These are phyloP conservation scores for Atopsyche davidsoni DNA, from an alignment of 1,140 invertebrate genomes.

Conservation along the genomic window DNA sequence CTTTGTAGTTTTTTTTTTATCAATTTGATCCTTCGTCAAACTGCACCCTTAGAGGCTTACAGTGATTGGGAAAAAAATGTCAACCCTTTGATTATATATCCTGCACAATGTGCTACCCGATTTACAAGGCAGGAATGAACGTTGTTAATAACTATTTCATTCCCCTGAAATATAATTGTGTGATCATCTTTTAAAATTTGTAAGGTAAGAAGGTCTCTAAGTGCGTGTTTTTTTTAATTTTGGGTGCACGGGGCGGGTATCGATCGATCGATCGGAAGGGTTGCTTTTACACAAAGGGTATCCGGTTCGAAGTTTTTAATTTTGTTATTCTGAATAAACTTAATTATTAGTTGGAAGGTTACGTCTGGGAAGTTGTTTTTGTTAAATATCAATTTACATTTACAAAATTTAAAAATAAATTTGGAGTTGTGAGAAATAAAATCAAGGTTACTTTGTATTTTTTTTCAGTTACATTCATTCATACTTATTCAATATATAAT, in stretches of 20 bases:
- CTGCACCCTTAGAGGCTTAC: constrained; percentile 10
- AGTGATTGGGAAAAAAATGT: constrained; percentile 28
- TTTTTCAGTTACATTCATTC: too few relatives aligned
- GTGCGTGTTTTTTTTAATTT: too few relatives aligned
- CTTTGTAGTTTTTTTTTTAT: constrained; percentile 23
- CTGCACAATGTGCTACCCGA: background rate
- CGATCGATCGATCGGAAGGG: constrained; percentile 29
- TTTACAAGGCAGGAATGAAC: background rate
- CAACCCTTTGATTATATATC: constrained; percentile 26
- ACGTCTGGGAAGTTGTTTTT: constrained; percentile 15
- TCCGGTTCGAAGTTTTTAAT: constrained; percentile 29
- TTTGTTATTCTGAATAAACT: constrained; percentile 22
- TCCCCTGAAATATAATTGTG: constrained; percentile 13
- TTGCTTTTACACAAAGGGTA: constrained; percentile 21
- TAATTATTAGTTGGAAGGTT: constrained; percentile 23
- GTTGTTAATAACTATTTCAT: background rate
- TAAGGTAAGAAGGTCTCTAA: too few relatives aligned
- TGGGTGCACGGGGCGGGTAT: constrained; percentile 20
- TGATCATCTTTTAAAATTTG: too few relatives aligned
- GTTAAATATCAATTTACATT: constrained; percentile 23
- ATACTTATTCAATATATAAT: too few relatives aligned
- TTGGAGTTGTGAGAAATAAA: too few relatives aligned
- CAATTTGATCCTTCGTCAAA: constrained; percentile 28
- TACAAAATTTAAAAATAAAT: too few relatives aligned
- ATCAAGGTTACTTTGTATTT: too few relatives aligned